These are phyloP conservation scores for Pitangus sulphuratus DNA, from an alignment of 2,797 vertebrate genomes.

Conservation along the genomic window DNA sequence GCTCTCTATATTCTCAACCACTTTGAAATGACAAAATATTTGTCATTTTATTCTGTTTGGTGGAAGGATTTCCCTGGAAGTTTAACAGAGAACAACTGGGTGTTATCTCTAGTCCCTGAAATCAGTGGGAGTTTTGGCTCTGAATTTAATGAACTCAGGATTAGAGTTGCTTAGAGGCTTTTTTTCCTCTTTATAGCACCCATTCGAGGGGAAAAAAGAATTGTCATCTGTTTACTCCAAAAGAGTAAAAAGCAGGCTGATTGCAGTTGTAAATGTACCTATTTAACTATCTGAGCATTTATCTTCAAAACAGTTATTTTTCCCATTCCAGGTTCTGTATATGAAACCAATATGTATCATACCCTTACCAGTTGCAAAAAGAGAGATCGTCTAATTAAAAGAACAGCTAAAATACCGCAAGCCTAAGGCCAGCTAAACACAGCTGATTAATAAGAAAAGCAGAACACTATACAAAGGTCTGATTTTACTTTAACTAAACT, in stretches of 20 bases:
- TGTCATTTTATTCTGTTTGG: background rate
- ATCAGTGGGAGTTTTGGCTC: background rate
- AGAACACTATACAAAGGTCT: background rate
- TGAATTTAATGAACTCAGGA: background rate
- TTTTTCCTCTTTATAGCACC: background rate
- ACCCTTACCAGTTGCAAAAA: background rate
- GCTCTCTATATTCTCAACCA: background rate
- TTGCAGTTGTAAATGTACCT: background rate
- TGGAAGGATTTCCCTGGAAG: background rate
- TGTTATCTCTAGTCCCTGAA: background rate
- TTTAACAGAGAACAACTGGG: background rate
- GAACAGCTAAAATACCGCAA: background rate
- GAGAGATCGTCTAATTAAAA: background rate
- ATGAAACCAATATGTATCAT: background rate
- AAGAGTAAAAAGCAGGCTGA: background rate
- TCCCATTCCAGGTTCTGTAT: background rate
- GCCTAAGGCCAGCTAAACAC: background rate
- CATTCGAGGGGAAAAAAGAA: background rate
- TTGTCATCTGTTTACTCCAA: background rate
- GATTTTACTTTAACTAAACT: background rate
- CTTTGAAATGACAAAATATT: background rate
- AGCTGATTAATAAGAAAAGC: background rate
- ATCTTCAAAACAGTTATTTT: background rate
- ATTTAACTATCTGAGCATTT: background rate
- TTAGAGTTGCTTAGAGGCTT: background rate